A percentile compares a stretch with the other conserved stretches of the same genome.
Evolutionary conservation across 2,888 invertebrate species (phyloP).

Genomic region (Drosophila fungiperda): DNA sequence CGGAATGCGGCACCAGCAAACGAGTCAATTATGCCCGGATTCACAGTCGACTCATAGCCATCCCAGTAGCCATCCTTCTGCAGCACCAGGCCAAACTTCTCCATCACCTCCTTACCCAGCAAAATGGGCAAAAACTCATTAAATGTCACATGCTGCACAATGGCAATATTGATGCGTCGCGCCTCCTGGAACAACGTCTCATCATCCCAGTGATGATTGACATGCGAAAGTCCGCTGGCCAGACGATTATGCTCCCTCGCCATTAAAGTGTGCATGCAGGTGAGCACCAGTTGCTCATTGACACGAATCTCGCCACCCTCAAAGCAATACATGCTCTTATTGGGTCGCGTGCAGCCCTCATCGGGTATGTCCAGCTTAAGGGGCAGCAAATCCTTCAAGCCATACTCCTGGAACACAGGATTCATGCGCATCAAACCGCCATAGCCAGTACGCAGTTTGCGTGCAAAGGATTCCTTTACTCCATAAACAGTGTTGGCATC

Average conservation of each 20-base stretch:
- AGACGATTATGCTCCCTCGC: constrained; percentile 96
- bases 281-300: constrained; percentile 94
- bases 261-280: constrained; percentile 96
- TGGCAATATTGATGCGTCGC: constrained; percentile 92
- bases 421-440: constrained; percentile 94
- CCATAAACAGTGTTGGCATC: constrained; percentile 97
- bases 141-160: constrained; percentile 95
- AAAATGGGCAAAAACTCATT: constrained; percentile 96
- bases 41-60: constrained; percentile 91
- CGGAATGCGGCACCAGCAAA: constrained; percentile 97
- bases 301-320: constrained; percentile 97
- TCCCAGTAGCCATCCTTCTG: constrained; percentile 89
- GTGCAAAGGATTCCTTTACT: constrained; percentile 92
- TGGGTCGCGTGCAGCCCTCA: constrained; percentile 95
- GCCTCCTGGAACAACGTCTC: constrained; percentile 96
- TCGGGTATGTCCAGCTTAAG: constrained; percentile 95
- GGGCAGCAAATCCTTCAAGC: constrained; percentile 94
- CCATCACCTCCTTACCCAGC: constrained; percentile 95
- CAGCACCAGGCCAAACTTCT: constrained; percentile 93
- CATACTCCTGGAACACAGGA: constrained; percentile 94
- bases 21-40: constrained; percentile 94
- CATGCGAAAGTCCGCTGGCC: constrained; percentile 90
- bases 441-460: constrained; percentile 92
- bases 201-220: constrained; percentile 97
- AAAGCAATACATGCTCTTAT: constrained; percentile 95